A percentile compares a stretch with the other conserved stretches of the same genome.
Evolutionary conservation across 2,113 vertebrate genomes (phyloP).

Genomic region (Deroptyus accipitrinus): DNA sequence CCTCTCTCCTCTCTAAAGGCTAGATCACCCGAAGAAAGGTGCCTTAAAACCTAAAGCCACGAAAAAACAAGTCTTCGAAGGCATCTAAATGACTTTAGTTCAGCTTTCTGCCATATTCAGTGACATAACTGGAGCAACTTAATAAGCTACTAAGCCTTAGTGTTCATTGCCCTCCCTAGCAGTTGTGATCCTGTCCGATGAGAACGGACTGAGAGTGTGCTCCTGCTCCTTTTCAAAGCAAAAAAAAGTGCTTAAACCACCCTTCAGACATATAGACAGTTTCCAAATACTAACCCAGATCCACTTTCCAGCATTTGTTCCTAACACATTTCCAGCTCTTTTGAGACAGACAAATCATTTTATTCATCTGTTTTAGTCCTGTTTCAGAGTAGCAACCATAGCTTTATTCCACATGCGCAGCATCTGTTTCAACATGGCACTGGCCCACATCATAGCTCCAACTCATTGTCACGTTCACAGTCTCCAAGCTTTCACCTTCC

Average conservation of each 20-base stretch:
- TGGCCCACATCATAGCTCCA: neutral
- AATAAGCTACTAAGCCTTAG: neutral
- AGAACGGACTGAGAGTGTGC: neutral
- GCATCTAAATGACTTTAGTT: neutral
- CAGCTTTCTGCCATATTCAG: neutral
- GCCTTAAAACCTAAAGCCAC: neutral
- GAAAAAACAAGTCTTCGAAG: slow-evolving; percentile 2
- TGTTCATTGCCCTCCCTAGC: neutral
- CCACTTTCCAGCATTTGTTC: neutral
- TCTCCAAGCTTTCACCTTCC: neutral
- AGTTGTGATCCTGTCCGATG: neutral
- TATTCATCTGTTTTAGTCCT: neutral
- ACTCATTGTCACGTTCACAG: neutral
- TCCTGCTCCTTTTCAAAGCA: neutral
- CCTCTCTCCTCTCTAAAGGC: neutral
- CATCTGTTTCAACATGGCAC: accelerated
- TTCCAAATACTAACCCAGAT: neutral
- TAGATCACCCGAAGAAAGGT: neutral
- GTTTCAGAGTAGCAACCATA: neutral
- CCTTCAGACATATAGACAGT: neutral
- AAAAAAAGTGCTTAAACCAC: slow-evolving; percentile 12
- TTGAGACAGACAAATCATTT: neutral
- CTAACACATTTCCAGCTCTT: neutral
- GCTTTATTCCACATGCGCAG: neutral
- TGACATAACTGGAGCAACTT: slow-evolving; percentile 44